Conservation (phyloP, 1,140 invertebrate genomes). For the Limonius californicus region DNA sequence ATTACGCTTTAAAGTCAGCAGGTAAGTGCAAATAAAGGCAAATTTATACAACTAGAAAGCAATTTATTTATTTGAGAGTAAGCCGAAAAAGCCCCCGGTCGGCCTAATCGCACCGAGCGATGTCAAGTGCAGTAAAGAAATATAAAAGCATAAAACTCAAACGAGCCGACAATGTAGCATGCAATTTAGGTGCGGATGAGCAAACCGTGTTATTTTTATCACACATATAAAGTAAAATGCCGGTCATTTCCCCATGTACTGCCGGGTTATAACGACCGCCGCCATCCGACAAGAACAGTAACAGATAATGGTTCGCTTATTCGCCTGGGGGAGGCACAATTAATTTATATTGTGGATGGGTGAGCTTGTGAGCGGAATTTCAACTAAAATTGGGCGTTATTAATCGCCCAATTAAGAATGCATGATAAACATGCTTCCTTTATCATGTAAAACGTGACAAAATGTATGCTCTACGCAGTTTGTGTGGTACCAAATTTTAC, state of each 20-base stretch:
- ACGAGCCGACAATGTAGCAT: conserved; percentile 14
- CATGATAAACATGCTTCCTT: no score
- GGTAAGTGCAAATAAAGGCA: not conserved
- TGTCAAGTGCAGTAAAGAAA: conserved; percentile 6
- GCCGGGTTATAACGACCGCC: conserved; percentile 10
- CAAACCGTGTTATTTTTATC: conserved; percentile 19
- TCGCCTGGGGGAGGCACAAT: conserved; percentile 7
- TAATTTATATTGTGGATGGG: conserved; percentile 11
- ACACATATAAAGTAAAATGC: conserved; percentile 17
- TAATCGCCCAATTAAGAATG: not conserved
- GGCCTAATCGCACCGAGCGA: not conserved
- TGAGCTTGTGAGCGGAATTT: not conserved
- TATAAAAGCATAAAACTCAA: conserved; percentile 12
- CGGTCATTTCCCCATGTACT: conserved; percentile 17
- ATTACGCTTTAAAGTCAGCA: not conserved
- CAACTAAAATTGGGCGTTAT: not conserved
- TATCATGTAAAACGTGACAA: no score
- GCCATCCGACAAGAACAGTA: conserved; percentile 5
- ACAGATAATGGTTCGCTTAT: conserved; percentile 13
- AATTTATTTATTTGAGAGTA: not conserved
- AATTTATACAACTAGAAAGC: not conserved
- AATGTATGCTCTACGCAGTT: not conserved
- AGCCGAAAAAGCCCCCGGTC: not conserved
- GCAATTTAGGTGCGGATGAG: conserved; percentile 15
- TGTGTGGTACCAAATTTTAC: no score